phyloP scores from a whole-genome alignment of 2,797 vertebrate genomes.

The Tokudaia muenninki region DNA sequence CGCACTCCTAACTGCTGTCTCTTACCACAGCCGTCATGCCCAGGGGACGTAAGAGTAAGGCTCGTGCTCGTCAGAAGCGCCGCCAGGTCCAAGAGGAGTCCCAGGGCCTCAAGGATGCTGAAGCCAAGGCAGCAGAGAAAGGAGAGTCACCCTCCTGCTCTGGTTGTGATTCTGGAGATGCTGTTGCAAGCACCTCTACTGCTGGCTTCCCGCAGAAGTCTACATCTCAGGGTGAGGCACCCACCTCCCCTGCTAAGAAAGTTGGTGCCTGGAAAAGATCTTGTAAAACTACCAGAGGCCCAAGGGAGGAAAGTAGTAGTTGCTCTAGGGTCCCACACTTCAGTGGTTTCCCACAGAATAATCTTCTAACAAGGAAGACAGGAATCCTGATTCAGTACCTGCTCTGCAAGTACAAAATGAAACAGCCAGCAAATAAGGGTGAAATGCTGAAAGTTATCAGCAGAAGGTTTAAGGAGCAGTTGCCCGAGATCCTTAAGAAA shows the following conservation, averaged over 20 bases:
- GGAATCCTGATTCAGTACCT: not conserved
- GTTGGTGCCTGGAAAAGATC: not conserved
- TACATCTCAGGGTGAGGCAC: too few relatives aligned
- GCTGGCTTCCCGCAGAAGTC: not conserved
- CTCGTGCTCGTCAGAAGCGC: slow-evolving; percentile 5
- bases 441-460: not conserved
- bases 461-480: not conserved
- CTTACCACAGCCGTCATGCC: slow-evolving; percentile 41
- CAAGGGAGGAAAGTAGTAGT: not conserved
- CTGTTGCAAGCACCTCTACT: not conserved
- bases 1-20: not conserved
- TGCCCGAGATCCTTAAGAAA: not conserved
- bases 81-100: not conserved
- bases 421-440: not conserved
- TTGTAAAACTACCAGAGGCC: not conserved
- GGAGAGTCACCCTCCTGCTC: not conserved
- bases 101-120: not conserved
- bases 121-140: not conserved
- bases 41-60: slow-evolving; percentile 60
- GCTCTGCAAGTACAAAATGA: slow-evolving; percentile 2
- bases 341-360: not conserved
- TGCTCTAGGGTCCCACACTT: not conserved
- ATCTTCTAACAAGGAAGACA: not conserved
- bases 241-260: not conserved
- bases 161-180: not conserved